A percentile compares a stretch with the other conserved stretches of the same genome.
These are phyloP conservation scores for Drosophila parabipectinata DNA, from an alignment of 1,140 invertebrate species.

Conservation along the genomic window DNA sequence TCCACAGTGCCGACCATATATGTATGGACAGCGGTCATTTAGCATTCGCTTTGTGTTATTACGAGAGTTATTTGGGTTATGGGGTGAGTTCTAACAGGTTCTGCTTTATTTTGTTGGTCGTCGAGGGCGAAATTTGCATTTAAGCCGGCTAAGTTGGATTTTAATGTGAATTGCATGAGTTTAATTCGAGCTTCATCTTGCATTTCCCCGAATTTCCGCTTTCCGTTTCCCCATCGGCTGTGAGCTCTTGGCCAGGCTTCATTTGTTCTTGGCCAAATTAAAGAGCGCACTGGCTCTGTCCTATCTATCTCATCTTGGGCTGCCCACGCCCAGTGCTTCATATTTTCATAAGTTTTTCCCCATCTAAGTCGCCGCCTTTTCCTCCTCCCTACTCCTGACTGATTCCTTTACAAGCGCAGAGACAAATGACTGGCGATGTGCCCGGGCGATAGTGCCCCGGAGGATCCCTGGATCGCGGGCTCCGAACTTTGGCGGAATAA, in stretches of 20 bases:
- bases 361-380: constrained; percentile 42
- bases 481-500: constrained; percentile 46
- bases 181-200: constrained; percentile 15
- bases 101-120: background rate
- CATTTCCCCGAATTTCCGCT: constrained; percentile 22
- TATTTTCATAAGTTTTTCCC: constrained; percentile 61
- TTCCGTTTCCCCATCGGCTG: background rate
- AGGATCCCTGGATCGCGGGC: constrained; percentile 26
- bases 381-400: constrained; percentile 5
- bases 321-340: constrained; percentile 68
- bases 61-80: constrained; percentile 54
- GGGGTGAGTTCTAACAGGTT: constrained; percentile 38
- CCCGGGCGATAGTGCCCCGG: constrained; percentile 46
- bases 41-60: constrained; percentile 65
- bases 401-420: constrained; percentile 71
- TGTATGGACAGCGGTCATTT: constrained; percentile 54
- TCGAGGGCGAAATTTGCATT: constrained; percentile 51
- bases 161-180: constrained; percentile 23
- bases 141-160: constrained; percentile 3
- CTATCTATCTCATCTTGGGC: constrained; percentile 32
- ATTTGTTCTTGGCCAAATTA: constrained; percentile 62
- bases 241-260: constrained; percentile 9
- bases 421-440: constrained; percentile 74
- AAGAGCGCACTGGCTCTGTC: constrained; percentile 22
- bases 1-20: constrained; percentile 20